Conservation (phyloP, 2,888 invertebrate genomes). For the Tolmerus cingulatus region DNA sequence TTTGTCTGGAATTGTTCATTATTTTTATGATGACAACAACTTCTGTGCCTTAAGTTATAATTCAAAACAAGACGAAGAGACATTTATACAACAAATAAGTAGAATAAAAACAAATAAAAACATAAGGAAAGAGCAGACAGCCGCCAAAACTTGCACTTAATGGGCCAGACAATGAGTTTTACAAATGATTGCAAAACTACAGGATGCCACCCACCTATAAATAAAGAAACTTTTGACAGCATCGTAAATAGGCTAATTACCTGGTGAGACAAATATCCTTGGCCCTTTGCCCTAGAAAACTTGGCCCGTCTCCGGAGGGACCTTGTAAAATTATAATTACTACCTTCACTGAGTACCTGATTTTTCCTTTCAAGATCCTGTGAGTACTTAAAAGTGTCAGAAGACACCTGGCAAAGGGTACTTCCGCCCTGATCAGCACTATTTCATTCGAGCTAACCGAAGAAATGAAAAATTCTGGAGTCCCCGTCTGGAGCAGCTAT, state of each 20-base stretch:
- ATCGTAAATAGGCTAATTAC: constrained; percentile 8
- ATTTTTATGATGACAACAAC: no score
- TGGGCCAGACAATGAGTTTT: background rate
- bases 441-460: background rate
- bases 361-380: background rate
- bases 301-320: background rate
- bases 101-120: background rate
- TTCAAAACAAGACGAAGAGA: background rate
- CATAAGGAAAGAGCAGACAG: background rate
- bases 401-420: background rate
- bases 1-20: no score
- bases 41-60: background rate
- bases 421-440: background rate
- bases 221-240: constrained; percentile 6
- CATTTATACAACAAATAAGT: background rate
- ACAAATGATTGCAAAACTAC: background rate
- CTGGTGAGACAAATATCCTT: constrained; percentile 22
- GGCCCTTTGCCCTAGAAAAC: constrained; percentile 12
- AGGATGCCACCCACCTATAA: background rate
- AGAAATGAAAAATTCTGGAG: background rate
- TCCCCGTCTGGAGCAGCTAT: background rate
- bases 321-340: background rate
- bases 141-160: background rate
- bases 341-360: background rate
- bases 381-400: background rate